A percentile compares a stretch with the other conserved stretches of the same genome.
phyloP scores from a whole-genome alignment of 1,140 invertebrate genomes.

The Drosophila miranda region DNA sequence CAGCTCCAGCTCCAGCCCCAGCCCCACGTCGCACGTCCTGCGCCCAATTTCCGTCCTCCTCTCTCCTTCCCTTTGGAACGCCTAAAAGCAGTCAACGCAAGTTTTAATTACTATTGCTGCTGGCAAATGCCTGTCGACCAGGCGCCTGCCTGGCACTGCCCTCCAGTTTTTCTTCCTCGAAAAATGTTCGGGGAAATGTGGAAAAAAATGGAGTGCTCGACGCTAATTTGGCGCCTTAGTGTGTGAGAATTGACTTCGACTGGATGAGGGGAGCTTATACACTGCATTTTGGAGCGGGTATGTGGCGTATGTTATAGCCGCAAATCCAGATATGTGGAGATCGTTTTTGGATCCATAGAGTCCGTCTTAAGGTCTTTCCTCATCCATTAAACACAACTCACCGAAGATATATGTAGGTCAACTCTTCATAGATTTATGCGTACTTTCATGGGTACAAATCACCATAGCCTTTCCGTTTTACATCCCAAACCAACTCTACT shows the following conservation, averaged over 20 bases:
- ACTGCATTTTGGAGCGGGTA: too few relatives aligned
- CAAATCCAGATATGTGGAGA: too few relatives aligned
- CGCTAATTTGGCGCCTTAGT: slow-evolving; percentile 75
- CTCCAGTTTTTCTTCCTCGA: background rate
- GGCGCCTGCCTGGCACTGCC: slow-evolving; percentile 11
- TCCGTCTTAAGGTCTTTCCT: too few relatives aligned
- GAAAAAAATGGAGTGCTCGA: slow-evolving; percentile 32
- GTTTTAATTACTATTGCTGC: slow-evolving; percentile 76
- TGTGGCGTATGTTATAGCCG: too few relatives aligned
- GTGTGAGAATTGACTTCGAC: slow-evolving; percentile 64
- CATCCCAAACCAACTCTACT: too few relatives aligned
- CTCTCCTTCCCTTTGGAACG: slow-evolving; percentile 3
- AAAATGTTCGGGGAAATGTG: slow-evolving; percentile 5
- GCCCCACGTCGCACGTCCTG: slow-evolving; percentile 2
- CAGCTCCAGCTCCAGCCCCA: slow-evolving; percentile 1
- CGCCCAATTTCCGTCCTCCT: slow-evolving; percentile 1
- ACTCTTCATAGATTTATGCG: too few relatives aligned
- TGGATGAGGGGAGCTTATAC: too few relatives aligned
- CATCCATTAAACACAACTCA: too few relatives aligned
- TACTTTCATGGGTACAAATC: too few relatives aligned
- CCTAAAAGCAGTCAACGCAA: slow-evolving; percentile 74
- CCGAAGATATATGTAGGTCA: too few relatives aligned
- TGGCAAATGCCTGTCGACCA: slow-evolving; percentile 61
- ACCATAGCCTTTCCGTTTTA: too few relatives aligned
- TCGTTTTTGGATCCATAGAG: too few relatives aligned